A percentile compares a stretch with the other conserved stretches of the same genome.
These are phyloP conservation scores for Aricia artaxerxes DNA, from an alignment of 2,888 invertebrate species.

Conservation along the genomic window DNA sequence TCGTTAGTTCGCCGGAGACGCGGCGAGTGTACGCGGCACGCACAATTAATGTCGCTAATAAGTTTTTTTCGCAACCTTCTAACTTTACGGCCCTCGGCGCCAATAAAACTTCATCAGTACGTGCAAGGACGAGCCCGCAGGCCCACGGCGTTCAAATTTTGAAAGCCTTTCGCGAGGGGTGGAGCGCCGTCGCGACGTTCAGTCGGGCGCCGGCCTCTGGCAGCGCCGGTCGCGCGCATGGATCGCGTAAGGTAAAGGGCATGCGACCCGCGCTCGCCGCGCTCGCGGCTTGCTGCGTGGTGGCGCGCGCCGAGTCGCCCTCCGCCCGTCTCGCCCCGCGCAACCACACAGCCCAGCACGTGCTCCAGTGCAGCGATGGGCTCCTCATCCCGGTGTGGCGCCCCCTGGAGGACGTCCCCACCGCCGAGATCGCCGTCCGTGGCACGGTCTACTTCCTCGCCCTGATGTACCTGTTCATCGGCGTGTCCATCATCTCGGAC, in stretches of 20 bases:
- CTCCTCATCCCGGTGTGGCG: slow-evolving; percentile 93
- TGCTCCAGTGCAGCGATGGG: slow-evolving; percentile 88
- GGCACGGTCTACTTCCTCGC: slow-evolving; percentile 94
- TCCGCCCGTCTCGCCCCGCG: slow-evolving; percentile 61
- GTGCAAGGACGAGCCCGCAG: slow-evolving; percentile 36
- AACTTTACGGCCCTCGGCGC: slow-evolving; percentile 60
- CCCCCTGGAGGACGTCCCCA: slow-evolving; percentile 88
- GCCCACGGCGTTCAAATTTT: slow-evolving; percentile 35
- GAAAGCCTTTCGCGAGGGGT: slow-evolving; percentile 45
- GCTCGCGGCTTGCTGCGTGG: slow-evolving; percentile 73
- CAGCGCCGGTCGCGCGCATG: slow-evolving; percentile 72
- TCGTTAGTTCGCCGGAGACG: neutral
- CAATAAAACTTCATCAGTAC: slow-evolving; percentile 65
- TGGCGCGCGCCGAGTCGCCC: slow-evolving; percentile 68
- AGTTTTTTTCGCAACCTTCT: slow-evolving; percentile 54
- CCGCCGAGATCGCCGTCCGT: slow-evolving; percentile 89
- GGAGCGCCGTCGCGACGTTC: slow-evolving; percentile 53
- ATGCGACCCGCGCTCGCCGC: slow-evolving; percentile 77
- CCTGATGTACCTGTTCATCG: slow-evolving; percentile 97
- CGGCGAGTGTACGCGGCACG: slow-evolving; percentile 37
- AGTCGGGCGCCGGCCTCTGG: slow-evolving; percentile 76
- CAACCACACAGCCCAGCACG: slow-evolving; percentile 64
- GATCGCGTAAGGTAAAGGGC: slow-evolving; percentile 66
- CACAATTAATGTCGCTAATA: slow-evolving; percentile 48
- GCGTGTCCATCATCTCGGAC: slow-evolving; percentile 99